Conservation (phyloP, 2,797 vertebrate genomes). For the Sebastes minor region DNA sequence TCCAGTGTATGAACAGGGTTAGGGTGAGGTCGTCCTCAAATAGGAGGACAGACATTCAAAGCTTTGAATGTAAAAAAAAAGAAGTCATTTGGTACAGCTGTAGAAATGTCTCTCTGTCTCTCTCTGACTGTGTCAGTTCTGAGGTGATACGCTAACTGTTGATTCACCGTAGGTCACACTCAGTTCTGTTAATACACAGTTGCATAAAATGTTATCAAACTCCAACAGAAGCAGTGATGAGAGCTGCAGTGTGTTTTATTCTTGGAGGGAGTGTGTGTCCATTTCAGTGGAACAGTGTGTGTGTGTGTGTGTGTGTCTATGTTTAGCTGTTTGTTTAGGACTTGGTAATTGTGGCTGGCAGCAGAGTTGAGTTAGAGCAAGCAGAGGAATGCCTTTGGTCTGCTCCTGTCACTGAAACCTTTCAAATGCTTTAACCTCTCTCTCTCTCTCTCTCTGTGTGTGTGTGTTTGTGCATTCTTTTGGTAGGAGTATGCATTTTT, state of each 20-base stretch:
- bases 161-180: neutral
- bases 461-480: neutral
- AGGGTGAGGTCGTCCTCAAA: too few relatives aligned
- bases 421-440: neutral
- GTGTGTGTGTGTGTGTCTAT: conserved; percentile 27
- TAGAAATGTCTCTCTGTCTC: neutral
- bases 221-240: neutral
- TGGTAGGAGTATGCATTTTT: neutral
- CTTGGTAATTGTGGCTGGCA: conserved; percentile 65
- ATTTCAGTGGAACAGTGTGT: neutral
- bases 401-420: conserved; percentile 25
- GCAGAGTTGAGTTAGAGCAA: conserved; percentile 43
- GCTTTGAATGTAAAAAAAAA: too few relatives aligned
- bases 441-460: neutral
- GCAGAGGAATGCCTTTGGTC: conserved; percentile 58
- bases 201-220: neutral
- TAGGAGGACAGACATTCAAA: too few relatives aligned
- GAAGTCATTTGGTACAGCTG: too few relatives aligned
- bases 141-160: neutral
- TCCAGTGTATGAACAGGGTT: too few relatives aligned
- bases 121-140: neutral
- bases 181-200: neutral
- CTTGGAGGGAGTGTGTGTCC: conserved; percentile 31
- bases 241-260: conserved; percentile 8
- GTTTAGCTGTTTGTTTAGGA: conserved; percentile 68